Base-by-base conservation (phyloP, 2,113 vertebrate genomes). In the Grammomys dolichurus region DNA sequence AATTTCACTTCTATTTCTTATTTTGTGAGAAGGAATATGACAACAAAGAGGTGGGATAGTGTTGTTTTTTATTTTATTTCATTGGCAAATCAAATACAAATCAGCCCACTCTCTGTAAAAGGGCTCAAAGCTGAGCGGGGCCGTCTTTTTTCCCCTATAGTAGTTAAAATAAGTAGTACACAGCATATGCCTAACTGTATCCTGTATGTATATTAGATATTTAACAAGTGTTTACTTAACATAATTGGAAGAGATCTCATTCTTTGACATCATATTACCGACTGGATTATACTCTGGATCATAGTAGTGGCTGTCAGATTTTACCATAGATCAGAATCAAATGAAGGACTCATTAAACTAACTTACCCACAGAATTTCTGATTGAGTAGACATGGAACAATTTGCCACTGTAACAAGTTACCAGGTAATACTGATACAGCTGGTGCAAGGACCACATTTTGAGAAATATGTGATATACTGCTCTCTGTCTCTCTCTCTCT, bases 401-500 rank as follows among this genome's bases (percentile, higher is more conserved):
- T 72, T 80, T 93, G 69, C 20, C 60, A 69, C 90, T 86, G 19
- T 88, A 76, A 69, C 48, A 85, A 56, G 26, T 93, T 76, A n/a
- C 33, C 24, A 14, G 33, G 48, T 69, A 72, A 84, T 67, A 1
- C 46, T 77, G 12, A 58, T 90, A 40, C 14, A 82, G 28, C 58
- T 81, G 9, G 7, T 20, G 2, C 43, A 84, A 33, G 19, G 3
- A 65, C 36, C n/a, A 48, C 36, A 63, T 56, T 91, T 87, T 33
- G 46, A 90, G 48, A 77, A 93, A 26, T 65, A 26, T 63, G 36
- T 43, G 8, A 4, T 78, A 40, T 36, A 16, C 46, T 63, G 7
- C 3, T 51, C 70, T 58, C 58, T 85, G 10, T 65, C 17, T 86
- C 46, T 84, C 56, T 54, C 77, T 70, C 60, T 63, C 5, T 3